Evolutionary conservation across 2,797 vertebrate species (phyloP).

Genomic region (Pseudochirops cupreus): DNA sequence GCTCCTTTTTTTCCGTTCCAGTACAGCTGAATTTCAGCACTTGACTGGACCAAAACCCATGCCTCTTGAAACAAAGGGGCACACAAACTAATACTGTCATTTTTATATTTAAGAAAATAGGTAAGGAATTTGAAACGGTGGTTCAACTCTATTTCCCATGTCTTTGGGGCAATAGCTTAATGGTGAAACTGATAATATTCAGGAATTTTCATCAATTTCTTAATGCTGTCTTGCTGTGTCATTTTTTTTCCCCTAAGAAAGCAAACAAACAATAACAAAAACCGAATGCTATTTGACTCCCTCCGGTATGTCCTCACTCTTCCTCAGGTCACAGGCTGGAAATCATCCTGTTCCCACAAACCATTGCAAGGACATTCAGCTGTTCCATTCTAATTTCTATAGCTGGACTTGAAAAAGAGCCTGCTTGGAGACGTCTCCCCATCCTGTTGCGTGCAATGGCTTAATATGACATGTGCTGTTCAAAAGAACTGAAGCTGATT

Average conservation of each 20-base stretch:
- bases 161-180: constrained; percentile 32
- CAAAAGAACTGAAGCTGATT: constrained; percentile 69
- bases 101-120: constrained; percentile 50
- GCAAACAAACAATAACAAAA: not conserved
- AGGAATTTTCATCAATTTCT: not conserved
- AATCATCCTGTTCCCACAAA: not conserved
- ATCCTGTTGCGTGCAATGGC: constrained; percentile 39
- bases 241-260: not conserved
- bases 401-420: constrained; percentile 12
- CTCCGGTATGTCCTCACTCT: not conserved
- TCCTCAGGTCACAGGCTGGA: constrained; percentile 29
- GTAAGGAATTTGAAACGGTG: constrained; percentile 56
- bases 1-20: constrained; percentile 24
- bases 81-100: not conserved
- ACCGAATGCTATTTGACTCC: not conserved
- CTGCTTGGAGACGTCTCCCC: not conserved
- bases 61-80: constrained; percentile 7
- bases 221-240: not conserved
- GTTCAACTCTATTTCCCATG: constrained; percentile 54
- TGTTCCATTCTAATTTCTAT: constrained; percentile 43
- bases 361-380: constrained; percentile 17
- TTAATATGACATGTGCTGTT: constrained; percentile 67
- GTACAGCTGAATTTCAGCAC: not conserved
- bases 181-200: not conserved
- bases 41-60: not conserved